These are phyloP conservation scores for Vanacampus margaritifer DNA, from an alignment of 2,113 vertebrate genomes.

Conservation along the genomic window DNA sequence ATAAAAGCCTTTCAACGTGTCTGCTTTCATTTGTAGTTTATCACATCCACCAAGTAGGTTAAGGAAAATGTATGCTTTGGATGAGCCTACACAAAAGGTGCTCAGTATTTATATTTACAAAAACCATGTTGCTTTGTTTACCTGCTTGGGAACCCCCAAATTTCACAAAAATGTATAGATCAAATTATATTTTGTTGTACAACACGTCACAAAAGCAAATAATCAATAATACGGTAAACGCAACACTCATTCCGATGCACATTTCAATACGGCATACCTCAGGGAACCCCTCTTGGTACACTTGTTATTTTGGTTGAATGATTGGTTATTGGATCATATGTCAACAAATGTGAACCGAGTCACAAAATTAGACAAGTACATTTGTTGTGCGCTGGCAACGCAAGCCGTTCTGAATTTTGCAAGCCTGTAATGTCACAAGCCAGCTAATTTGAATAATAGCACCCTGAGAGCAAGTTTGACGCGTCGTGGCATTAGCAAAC, in stretches of 20 bases:
- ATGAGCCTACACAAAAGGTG: neutral
- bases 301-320: neutral
- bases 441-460: too few species aligned
- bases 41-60: neutral
- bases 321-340: neutral
- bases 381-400: too few species aligned
- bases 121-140: neutral
- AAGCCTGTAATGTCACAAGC: too few species aligned
- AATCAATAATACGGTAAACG: neutral
- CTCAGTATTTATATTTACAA: too few species aligned
- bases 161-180: neutral
- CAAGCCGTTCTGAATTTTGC: too few species aligned
- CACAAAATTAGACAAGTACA: too few species aligned
- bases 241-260: neutral
- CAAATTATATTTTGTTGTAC: neutral
- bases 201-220: neutral
- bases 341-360: neutral
- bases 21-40: neutral
- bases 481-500: too few species aligned
- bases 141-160: neutral
- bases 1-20: neutral
- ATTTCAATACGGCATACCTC: neutral
- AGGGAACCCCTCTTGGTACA: neutral
- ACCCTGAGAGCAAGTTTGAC: too few species aligned
- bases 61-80: neutral